Percentiles rank a stretch among this genome's conserved stretches.
Conservation (phyloP, 2,797 vertebrate species). For the Cephalopachus bancanus region DNA sequence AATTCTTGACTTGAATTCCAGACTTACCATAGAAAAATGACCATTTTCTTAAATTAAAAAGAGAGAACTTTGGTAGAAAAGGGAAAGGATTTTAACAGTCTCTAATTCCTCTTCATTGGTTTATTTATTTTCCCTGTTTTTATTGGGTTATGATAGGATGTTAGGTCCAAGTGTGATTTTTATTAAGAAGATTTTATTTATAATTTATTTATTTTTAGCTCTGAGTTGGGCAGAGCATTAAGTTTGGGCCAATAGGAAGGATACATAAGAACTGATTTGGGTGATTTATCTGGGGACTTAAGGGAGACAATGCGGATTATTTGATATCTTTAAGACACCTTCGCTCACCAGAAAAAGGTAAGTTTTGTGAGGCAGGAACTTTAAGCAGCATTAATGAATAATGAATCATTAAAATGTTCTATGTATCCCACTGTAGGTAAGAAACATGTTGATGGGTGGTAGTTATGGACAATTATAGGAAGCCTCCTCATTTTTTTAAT, state of each 20-base stretch:
- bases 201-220: background rate
- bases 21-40: background rate
- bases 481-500: background rate
- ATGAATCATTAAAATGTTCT: background rate
- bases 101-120: background rate
- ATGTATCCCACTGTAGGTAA: accelerated
- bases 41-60: background rate
- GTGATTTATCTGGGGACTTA: background rate
- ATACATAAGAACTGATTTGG: background rate
- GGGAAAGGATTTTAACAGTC: background rate
- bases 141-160: background rate
- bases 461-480: background rate
- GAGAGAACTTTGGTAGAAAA: background rate
- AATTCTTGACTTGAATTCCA: background rate
- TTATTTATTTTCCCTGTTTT: background rate
- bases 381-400: background rate
- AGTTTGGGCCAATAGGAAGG: background rate
- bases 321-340: background rate
- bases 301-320: background rate
- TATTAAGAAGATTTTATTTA: background rate
- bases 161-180: background rate
- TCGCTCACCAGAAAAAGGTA: background rate
- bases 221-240: background rate
- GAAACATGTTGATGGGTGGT: too few relatives aligned
- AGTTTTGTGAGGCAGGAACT: background rate